These are phyloP conservation scores for Cryptocephalus moraei DNA, from an alignment of 2,888 invertebrate species.

Conservation along the genomic window DNA sequence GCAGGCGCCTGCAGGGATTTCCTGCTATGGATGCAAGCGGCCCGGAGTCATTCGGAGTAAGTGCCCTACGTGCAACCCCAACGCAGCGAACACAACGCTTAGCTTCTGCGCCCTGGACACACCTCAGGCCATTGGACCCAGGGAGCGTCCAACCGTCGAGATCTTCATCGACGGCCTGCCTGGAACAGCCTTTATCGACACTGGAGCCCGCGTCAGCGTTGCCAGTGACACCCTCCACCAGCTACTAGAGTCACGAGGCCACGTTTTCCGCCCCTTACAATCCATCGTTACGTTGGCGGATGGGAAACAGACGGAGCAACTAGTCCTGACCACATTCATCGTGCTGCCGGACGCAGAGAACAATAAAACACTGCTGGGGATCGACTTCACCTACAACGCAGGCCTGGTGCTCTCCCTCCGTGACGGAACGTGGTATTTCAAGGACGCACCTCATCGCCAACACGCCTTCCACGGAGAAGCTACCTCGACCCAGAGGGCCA, in stretches of 20 bases:
- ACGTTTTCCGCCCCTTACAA: not conserved
- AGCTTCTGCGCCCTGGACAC: too few relatives aligned
- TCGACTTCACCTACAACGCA: constrained; percentile 1
- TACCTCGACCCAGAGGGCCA: too few relatives aligned
- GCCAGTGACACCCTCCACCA: not conserved
- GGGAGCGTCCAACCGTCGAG: too few relatives aligned
- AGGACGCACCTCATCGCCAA: not conserved
- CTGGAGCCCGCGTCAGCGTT: not conserved
- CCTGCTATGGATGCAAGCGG: not conserved
- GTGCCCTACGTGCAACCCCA: too few relatives aligned
- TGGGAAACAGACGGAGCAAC: not conserved
- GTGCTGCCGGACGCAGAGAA: constrained; percentile 1
- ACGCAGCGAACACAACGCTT: too few relatives aligned
- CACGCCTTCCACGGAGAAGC: not conserved
- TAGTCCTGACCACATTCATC: constrained; percentile 1
- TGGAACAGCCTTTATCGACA: too few relatives aligned
- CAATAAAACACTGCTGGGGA: constrained; percentile 1
- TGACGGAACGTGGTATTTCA: not conserved
- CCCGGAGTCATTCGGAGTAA: too few relatives aligned
- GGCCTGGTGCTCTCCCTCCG: not conserved
- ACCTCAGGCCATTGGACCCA: too few relatives aligned
- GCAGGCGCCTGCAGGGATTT: not conserved
- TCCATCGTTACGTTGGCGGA: not conserved
- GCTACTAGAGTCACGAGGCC: not conserved
- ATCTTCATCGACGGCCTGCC: too few relatives aligned